Percentiles rank a stretch among this genome's conserved stretches.
Conservation (phyloP, 2,797 vertebrate genomes). For the Graptemys geographica region DNA sequence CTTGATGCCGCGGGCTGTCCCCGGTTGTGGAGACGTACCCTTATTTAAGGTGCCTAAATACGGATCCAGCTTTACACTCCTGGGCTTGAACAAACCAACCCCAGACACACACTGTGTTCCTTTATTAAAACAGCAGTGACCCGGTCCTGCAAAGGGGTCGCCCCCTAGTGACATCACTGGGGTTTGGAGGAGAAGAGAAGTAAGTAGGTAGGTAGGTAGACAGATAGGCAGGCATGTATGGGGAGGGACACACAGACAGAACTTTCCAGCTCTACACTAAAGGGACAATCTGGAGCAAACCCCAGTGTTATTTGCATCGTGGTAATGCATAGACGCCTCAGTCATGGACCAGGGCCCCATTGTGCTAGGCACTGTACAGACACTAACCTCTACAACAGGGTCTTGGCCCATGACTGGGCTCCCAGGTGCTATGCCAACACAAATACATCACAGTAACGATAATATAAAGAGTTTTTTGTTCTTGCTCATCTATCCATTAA, state of each 20-base stretch:
- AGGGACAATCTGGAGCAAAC: neutral
- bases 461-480: neutral
- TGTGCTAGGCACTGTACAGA: accelerated
- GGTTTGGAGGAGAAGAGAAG: neutral
- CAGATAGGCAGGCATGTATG: no score
- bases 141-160: neutral
- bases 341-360: neutral
- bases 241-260: neutral
- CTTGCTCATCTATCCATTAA: neutral
- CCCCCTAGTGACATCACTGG: neutral
- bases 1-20: neutral
- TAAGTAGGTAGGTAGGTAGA: neutral
- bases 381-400: no score
- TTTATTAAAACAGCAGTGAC: neutral
- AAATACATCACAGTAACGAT: neutral
- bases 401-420: neutral
- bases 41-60: neutral
- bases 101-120: neutral
- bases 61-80: neutral
- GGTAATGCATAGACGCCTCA: accelerated
- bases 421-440: neutral
- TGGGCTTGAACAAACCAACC: neutral
- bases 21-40: neutral
- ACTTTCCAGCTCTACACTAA: accelerated
- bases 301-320: accelerated